Base-by-base conservation (phyloP, 1,140 invertebrate genomes). In the Brachionus rubens region DNA sequence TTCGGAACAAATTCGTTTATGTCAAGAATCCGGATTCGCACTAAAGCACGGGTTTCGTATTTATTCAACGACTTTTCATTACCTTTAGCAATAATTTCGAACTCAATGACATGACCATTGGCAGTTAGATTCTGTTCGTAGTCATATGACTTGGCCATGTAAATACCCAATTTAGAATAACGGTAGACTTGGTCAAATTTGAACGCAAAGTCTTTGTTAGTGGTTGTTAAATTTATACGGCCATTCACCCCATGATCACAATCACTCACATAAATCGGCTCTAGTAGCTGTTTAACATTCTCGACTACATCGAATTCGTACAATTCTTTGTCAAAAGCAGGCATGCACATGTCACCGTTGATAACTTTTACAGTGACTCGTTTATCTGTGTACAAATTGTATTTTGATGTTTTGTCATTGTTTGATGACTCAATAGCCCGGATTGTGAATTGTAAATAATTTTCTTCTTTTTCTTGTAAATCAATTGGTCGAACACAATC, bases 231-330 rank as follows among this genome's bases (percentile, higher is more conserved):
- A 50, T 50, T 40, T 2, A 72, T 50, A 14, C 33, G 24, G 9
- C 68, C 68, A 54, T 72, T 72, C 0, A 72, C 5, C 24, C 68
- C 68, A 72, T 48, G 46, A 21, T 72, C 68, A 54, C 68, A 72
- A 48, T 72, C 68, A 72, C 50, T 48, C 3, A 72, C 68, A 72
- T 72, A 50, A 24, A 72, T 72, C 16, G 68, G 68, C 68, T 72
- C 68, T 21, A 72, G n/a, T 16, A 72, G 30, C 2, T 72, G 46
- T 16, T 36, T 72, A 9, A 50, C 7, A 50, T 72, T 72, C 24
- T 72, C 68, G 21, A 72, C 68, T 16, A 72, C 68, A 50, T 72
- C 46, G 50, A 72, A 72, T 14, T 72, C 46, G 16, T 50, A 72
- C 28, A 72, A 48, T 50, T 36, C 28, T 21, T 50, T 54, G 33